Evolutionary conservation across 2,797 vertebrate genomes (phyloP).

Genomic region (Telmatherina bonti): DNA sequence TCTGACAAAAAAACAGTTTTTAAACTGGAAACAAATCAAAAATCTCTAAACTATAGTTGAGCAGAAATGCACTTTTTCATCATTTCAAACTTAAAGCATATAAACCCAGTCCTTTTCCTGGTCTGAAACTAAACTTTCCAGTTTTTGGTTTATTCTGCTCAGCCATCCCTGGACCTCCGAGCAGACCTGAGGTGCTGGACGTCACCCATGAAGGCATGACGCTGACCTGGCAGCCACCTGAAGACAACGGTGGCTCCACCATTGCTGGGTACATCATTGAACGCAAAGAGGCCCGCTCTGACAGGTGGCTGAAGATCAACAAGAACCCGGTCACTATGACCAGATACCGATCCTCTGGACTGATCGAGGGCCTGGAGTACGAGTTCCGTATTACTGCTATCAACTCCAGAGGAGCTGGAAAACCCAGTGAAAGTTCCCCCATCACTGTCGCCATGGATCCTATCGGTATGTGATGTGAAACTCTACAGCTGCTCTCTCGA

Average conservation of each 20-base stretch:
- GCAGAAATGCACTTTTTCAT: neutral
- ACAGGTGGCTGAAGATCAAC: conserved; percentile 94
- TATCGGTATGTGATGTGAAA: conserved; percentile 85
- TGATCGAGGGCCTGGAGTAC: conserved; percentile 96
- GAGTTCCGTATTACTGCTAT: conserved; percentile 95
- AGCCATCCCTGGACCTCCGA: conserved; percentile 94
- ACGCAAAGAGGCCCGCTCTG: conserved; percentile 93
- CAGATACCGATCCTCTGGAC: conserved; percentile 94
- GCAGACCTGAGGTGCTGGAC: conserved; percentile 92
- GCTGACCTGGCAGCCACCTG: conserved; percentile 93
- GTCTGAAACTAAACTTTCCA: neutral
- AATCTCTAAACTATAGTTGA: neutral
- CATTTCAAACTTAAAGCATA: too few relatives aligned
- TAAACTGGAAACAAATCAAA: neutral
- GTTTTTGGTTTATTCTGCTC: conserved; percentile 6
- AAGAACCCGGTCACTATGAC: conserved; percentile 99
- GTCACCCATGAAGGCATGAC: conserved; percentile 98
- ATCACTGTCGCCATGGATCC: conserved; percentile 95
- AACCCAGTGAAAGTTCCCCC: conserved; percentile 92
- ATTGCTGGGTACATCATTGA: conserved; percentile 96
- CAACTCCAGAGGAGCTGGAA: conserved; percentile 93
- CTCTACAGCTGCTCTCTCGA: too few relatives aligned
- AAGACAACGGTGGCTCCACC: conserved; percentile 94
- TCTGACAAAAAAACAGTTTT: neutral
- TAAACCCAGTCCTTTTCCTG: neutral